phyloP scores from a whole-genome alignment of 2,888 invertebrate genomes.

The Nesidiocoris tenuis region DNA sequence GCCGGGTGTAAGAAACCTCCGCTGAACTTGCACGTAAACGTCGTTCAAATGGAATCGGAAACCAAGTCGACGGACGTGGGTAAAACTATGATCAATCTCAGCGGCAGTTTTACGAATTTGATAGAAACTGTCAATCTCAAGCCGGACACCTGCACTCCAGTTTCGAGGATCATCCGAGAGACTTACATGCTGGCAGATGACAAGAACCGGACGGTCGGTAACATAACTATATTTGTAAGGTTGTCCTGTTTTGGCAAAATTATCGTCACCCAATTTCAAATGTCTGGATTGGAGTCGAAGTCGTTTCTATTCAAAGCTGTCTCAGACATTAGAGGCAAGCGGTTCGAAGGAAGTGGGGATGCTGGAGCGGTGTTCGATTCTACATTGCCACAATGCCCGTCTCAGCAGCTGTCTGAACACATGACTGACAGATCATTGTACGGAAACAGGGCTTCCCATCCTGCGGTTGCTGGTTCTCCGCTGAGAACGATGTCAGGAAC shows the following conservation, averaged over 20 bases:
- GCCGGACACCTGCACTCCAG: conserved; percentile 15
- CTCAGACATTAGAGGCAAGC: conserved; percentile 29
- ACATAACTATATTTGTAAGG: conserved; percentile 52
- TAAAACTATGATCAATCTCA: conserved; percentile 44
- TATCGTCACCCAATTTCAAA: conserved; percentile 52
- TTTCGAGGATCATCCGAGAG: conserved; percentile 44
- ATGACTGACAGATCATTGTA: not conserved
- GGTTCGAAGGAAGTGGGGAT: conserved; percentile 30
- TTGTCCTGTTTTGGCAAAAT: conserved; percentile 53
- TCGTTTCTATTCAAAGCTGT: conserved; percentile 47
- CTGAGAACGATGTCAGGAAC: not conserved
- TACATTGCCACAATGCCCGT: not conserved
- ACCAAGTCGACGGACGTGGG: conserved; percentile 42
- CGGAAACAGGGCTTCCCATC: not conserved
- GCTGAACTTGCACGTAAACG: conserved; percentile 42
- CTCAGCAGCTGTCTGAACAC: not conserved
- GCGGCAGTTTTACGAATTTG: conserved; percentile 47
- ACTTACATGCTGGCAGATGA: conserved; percentile 46
- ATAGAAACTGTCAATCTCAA: conserved; percentile 39
- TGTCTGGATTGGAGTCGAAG: conserved; percentile 45
- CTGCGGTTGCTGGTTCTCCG: not conserved
- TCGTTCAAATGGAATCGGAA: conserved; percentile 33
- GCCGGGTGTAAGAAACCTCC: conserved; percentile 13
- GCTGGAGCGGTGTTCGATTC: conserved; percentile 26
- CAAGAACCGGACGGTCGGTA: conserved; percentile 51